Conservation (phyloP, 2,797 vertebrate species). For the Clamator glandarius region DNA sequence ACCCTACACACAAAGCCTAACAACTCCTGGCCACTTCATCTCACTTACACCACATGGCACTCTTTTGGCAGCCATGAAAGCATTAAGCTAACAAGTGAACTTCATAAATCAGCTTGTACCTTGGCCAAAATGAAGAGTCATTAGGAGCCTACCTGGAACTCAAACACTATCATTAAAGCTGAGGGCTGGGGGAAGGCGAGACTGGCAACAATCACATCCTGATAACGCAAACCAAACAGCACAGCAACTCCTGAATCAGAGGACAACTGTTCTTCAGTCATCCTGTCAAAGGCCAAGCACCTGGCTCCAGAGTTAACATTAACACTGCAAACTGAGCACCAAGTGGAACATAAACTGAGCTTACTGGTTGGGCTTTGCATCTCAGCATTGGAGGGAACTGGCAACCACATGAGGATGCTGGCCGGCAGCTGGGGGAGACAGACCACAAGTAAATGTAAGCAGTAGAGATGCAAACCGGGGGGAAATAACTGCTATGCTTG, state of each 20-base stretch:
- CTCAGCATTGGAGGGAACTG: rapidly evolving
- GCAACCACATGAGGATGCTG: not conserved
- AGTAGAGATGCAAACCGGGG: too few species aligned
- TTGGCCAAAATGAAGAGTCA: not conserved
- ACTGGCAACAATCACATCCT: not conserved
- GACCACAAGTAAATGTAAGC: too few species aligned
- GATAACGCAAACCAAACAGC: not conserved
- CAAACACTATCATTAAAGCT: not conserved
- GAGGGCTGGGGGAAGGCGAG: too few species aligned
- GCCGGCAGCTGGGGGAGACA: not conserved
- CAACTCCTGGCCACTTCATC: not conserved
- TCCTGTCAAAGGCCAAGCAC: not conserved
- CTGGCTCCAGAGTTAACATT: not conserved
- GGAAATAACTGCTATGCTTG: not conserved
- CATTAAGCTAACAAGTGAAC: conserved; percentile 3
- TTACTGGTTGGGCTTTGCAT: not conserved
- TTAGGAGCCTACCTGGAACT: not conserved
- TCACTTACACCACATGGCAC: not conserved
- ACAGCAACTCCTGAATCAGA: not conserved
- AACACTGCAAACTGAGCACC: not conserved
- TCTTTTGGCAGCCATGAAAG: conserved; percentile 8
- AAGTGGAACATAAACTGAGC: rapidly evolving
- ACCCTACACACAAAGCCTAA: not conserved
- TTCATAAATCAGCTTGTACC: conserved; percentile 15
- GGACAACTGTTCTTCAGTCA: not conserved